Evolutionary conservation across 2,888 invertebrate species (phyloP), one percentile per base, ranked within the genome.

Genomic region (Pegoplata infirma): DNA sequence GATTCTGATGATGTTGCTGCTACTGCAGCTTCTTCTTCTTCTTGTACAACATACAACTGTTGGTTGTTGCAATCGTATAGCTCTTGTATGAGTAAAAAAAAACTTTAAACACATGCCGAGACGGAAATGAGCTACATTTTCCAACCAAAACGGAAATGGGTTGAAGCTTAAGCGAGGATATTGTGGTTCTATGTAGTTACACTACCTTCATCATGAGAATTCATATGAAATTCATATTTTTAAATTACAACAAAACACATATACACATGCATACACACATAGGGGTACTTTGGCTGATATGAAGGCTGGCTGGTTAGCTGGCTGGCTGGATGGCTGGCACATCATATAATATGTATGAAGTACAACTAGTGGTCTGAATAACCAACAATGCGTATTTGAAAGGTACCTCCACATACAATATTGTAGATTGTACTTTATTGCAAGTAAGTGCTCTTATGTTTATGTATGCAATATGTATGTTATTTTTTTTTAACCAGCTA

Each of bases 61-160:
- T n/a, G n/a, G n/a, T n/a, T n/a, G 10, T 32, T 32, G 32, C 12
- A 32, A 10, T 32, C n/a, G 12, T n/a, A n/a, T 40, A 40, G 36
- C 36, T 40, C n/a, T n/a, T n/a, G n/a, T 40, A 40, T 40, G 5
- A 40, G 36, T n/a, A n/a, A n/a, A n/a, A n/a, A 78, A 69, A 80
- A 71, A 71, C 40, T 55, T 49, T 53, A 40, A 68, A 59, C 68
- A 78, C 63, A 75, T 67, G 71, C 71, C 71, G 75, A 79, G 75
- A 67, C 79, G 79, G 79, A 79, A 63, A 51, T 79, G 75, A 53
- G 61, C 79, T 72, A 79, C 71, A 75, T 79, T 75, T 75, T 68
- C 58, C 32, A 71, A 56, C n/a, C 58, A 49, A 32, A 75, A 72
- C 79, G 79, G 79, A 79, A 75, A 71, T 75, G 67, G 79, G 55